These are phyloP conservation scores for Drosophila setosimentum DNA, from an alignment of 2,888 invertebrate genomes.

Conservation along the genomic window DNA sequence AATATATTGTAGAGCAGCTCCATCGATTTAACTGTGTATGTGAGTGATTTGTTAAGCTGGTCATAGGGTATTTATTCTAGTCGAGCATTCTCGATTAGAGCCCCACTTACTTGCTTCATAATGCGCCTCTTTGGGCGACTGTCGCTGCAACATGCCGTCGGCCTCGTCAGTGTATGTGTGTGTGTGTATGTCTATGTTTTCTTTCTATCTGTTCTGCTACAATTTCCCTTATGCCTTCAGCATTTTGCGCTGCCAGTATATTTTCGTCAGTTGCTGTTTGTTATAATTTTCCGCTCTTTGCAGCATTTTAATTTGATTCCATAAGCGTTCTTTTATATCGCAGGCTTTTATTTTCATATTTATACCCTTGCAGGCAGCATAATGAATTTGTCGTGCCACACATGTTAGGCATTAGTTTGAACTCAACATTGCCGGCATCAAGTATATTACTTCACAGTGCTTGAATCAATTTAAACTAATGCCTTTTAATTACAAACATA, in stretches of 20 bases:
- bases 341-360: slow-evolving; percentile 34
- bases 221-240: slow-evolving; percentile 74
- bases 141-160: slow-evolving; percentile 45
- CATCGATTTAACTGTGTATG: not conserved
- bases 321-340: slow-evolving; percentile 51
- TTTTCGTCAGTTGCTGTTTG: slow-evolving; percentile 63
- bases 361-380: slow-evolving; percentile 21
- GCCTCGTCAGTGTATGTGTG: slow-evolving; percentile 16
- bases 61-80: slow-evolving; percentile 18
- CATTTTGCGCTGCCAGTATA: slow-evolving; percentile 49
- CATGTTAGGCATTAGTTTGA: slow-evolving; percentile 5
- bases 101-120: slow-evolving; percentile 53
- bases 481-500: not conserved
- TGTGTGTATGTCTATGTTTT: slow-evolving; percentile 54
- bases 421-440: not conserved
- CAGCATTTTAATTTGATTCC: slow-evolving; percentile 83
- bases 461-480: not conserved
- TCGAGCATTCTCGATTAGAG: not conserved
- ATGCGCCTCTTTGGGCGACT: slow-evolving; percentile 54
- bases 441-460: not conserved
- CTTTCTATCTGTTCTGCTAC: slow-evolving; percentile 69
- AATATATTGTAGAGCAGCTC: not conserved
- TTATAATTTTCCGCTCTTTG: slow-evolving; percentile 82
- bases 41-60: not conserved
- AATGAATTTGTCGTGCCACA: slow-evolving; percentile 12